Conservation (phyloP, 2,888 invertebrate genomes). For the Aporophyla nigra region DNA sequence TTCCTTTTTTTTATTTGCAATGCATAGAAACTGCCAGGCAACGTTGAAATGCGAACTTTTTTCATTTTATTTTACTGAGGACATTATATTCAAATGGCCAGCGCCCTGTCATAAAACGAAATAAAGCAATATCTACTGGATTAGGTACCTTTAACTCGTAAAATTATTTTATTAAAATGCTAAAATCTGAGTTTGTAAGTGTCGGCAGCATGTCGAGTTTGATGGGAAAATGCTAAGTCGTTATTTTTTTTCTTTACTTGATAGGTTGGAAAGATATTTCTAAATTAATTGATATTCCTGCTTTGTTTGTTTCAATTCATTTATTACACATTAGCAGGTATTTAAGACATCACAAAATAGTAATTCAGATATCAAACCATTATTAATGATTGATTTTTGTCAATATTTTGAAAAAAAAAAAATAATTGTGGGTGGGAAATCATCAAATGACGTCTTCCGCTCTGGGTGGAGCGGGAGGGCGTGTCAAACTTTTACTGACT, state of each 20-base stretch:
- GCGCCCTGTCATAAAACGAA: conserved; percentile 53
- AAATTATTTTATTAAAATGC: conserved; percentile 64
- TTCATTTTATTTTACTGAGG: conserved; percentile 43
- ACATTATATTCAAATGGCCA: conserved; percentile 47
- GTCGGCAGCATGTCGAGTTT: conserved; percentile 16
- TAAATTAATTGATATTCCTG: not conserved
- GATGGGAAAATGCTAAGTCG: conserved; percentile 12
- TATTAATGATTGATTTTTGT: too few species aligned
- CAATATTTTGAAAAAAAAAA: too few species aligned
- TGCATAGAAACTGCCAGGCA: conserved; percentile 14
- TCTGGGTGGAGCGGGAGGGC: too few species aligned
- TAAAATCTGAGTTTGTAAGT: conserved; percentile 38
- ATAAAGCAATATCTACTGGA: conserved; percentile 60
- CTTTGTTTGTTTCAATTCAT: not conserved
- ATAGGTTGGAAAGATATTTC: not conserved
- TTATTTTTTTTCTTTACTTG: not conserved
- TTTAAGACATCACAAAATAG: too few species aligned
- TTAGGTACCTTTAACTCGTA: conserved; percentile 58
- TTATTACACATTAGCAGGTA: too few species aligned
- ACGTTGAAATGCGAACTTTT: conserved; percentile 36
- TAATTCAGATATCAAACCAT: too few species aligned
- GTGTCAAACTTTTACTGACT: too few species aligned
- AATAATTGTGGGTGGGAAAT: too few species aligned
- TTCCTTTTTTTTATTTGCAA: not conserved
- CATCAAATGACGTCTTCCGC: too few species aligned